phyloP scores from a whole-genome alignment of 2,113 vertebrate genomes.

The Chauna torquata region DNA sequence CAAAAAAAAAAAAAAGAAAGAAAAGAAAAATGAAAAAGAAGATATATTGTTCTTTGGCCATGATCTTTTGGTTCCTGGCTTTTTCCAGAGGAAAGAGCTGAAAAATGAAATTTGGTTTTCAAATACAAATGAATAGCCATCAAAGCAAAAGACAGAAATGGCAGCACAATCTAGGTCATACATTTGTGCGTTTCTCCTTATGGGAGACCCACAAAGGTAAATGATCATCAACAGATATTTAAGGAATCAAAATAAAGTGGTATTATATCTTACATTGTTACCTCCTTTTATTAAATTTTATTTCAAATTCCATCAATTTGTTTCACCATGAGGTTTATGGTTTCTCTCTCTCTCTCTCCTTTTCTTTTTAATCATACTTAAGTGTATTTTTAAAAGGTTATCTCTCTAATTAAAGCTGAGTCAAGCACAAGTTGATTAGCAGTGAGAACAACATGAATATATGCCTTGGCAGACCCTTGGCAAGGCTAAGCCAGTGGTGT shows the following conservation, averaged over 20 bases:
- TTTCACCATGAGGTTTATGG: background rate
- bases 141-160: background rate
- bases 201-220: background rate
- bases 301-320: background rate
- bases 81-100: background rate
- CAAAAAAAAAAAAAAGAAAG: no score
- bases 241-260: background rate
- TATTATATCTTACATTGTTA: background rate
- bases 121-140: background rate
- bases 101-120: background rate
- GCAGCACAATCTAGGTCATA: background rate
- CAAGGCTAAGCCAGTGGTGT: background rate
- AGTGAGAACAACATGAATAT: no score
- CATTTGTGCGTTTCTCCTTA: background rate
- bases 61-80: background rate
- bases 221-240: background rate
- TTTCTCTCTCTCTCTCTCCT: background rate
- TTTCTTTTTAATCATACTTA: background rate
- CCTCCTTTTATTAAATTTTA: background rate
- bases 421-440: background rate
- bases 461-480: background rate
- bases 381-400: background rate
- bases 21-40: background rate
- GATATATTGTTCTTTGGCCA: background rate
- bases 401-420: background rate